phyloP scores from a whole-genome alignment of 2,888 invertebrate genomes.

The Metallyticus violacea region DNA sequence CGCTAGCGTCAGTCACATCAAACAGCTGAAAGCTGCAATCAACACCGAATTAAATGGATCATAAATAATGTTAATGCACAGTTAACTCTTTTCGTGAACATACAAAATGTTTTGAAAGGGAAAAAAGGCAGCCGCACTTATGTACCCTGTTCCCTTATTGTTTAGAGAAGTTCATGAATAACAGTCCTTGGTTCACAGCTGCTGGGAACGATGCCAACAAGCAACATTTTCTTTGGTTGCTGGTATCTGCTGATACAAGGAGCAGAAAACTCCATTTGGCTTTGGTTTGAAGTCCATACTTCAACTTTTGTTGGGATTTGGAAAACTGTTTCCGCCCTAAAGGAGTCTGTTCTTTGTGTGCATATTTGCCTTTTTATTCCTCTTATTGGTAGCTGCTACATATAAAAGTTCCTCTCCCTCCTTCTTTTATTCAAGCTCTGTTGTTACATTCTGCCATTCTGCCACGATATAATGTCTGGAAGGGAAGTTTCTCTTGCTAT shows the following conservation, averaged over 20 bases:
- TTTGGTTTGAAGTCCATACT: background rate
- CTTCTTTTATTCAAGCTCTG: no score
- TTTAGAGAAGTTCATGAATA: background rate
- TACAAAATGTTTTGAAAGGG: no score
- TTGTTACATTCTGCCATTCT: background rate
- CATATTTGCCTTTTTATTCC: background rate
- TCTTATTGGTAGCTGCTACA: background rate
- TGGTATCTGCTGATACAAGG: background rate
- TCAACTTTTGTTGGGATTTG: background rate
- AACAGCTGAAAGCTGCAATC: no score
- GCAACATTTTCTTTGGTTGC: background rate
- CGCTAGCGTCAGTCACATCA: no score
- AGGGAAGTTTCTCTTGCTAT: background rate
- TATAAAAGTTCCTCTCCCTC: no score
- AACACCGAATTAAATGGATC: no score
- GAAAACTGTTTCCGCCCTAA: slow-evolving; percentile 5
- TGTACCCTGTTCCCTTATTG: background rate
- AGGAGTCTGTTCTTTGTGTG: background rate
- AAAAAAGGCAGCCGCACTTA: no score
- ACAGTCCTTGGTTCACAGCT: background rate
- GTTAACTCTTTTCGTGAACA: no score
- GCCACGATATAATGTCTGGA: background rate
- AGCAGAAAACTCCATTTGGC: background rate
- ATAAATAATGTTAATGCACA: no score
- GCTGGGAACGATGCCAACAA: background rate